phyloP scores from a whole-genome alignment of 2,113 vertebrate species.

The Brachionichthys hirsutus region DNA sequence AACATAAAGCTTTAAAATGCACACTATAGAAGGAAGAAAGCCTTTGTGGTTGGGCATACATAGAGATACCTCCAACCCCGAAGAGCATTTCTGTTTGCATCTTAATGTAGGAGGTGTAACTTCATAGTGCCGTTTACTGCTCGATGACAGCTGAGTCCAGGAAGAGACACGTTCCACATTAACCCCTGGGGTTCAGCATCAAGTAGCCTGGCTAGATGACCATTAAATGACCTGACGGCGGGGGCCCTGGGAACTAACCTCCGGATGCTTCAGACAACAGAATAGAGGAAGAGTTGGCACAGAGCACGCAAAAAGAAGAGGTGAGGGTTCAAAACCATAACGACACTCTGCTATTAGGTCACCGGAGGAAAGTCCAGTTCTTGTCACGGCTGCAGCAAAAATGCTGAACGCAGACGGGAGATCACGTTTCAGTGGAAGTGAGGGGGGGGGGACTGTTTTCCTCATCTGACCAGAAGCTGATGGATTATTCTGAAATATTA shows the following conservation, averaged over 20 bases:
- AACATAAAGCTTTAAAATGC: constrained; percentile 17
- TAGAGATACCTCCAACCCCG: not conserved
- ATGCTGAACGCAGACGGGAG: constrained; percentile 12
- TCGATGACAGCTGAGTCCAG: constrained; percentile 14
- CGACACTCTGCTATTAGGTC: constrained; percentile 23
- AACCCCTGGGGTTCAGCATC: constrained; percentile 61
- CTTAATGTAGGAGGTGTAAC: not conserved
- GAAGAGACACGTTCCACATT: constrained; percentile 63
- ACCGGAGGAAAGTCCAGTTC: constrained; percentile 21
- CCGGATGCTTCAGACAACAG: constrained; percentile 6
- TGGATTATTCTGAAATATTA: constrained; percentile 5
- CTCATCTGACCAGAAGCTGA: constrained; percentile 5
- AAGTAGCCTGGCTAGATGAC: constrained; percentile 47
- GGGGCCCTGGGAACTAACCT: constrained; percentile 64
- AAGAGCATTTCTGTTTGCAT: constrained; percentile 6
- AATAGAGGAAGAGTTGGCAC: constrained; percentile 18
- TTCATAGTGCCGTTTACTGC: constrained; percentile 1
- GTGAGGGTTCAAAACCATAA: constrained; percentile 19
- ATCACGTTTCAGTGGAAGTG: constrained; percentile 33
- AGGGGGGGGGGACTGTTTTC: constrained; percentile 16
- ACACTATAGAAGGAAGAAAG: not conserved
- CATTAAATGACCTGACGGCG: constrained; percentile 60
- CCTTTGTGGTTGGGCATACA: constrained; percentile 5
- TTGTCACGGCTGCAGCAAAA: constrained; percentile 31
- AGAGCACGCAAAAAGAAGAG: constrained; percentile 8